phyloP scores from a whole-genome alignment of 37 sponge, comb jelly and placozoan species.

The Geodia barretti region DNA sequence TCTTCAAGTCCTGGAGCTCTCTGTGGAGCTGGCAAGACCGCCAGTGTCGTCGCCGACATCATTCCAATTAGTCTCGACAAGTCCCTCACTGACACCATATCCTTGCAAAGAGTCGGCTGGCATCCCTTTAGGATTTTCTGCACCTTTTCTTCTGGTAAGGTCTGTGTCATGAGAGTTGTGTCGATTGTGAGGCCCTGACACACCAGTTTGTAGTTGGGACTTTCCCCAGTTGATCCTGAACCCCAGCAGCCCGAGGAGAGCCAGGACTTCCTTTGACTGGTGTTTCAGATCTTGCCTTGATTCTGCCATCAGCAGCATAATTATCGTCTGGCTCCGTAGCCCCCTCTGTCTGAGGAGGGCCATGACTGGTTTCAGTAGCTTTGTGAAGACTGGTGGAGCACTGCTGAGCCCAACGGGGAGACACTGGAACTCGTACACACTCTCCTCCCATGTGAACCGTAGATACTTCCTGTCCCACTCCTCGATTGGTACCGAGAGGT shows the following conservation, averaged over 20 bases:
- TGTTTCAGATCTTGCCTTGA: neutral
- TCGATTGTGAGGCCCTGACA: conserved; percentile 39
- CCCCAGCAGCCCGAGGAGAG: conserved; percentile 15
- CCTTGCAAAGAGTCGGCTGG: neutral
- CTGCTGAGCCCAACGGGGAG: neutral
- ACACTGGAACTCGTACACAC: neutral
- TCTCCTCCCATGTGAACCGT: neutral
- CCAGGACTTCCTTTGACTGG: neutral
- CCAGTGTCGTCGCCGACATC: conserved; percentile 25
- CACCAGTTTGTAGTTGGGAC: too few relatives aligned
- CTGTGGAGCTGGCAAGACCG: conserved; percentile 40
- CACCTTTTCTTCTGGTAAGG: conserved; percentile 29
- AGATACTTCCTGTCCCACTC: conserved; percentile 5
- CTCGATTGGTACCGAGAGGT: too few relatives aligned
- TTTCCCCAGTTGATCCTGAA: conserved; percentile 51
- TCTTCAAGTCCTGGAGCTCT: conserved; percentile 32
- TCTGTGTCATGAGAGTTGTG: conserved; percentile 16
- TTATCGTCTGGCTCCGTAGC: conserved; percentile 9
- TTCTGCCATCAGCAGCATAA: conserved; percentile 55
- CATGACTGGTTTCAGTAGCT: conserved; percentile 41
- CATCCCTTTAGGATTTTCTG: neutral
- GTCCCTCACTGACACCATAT: neutral
- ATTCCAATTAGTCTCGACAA: conserved; percentile 25
- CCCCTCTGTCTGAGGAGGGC: conserved; percentile 31
- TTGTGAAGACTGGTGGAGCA: conserved; percentile 8